Percentiles rank a stretch among this genome's conserved stretches.
Conservation (phyloP, 2,797 vertebrate species). For the Helostoma temminkii region DNA sequence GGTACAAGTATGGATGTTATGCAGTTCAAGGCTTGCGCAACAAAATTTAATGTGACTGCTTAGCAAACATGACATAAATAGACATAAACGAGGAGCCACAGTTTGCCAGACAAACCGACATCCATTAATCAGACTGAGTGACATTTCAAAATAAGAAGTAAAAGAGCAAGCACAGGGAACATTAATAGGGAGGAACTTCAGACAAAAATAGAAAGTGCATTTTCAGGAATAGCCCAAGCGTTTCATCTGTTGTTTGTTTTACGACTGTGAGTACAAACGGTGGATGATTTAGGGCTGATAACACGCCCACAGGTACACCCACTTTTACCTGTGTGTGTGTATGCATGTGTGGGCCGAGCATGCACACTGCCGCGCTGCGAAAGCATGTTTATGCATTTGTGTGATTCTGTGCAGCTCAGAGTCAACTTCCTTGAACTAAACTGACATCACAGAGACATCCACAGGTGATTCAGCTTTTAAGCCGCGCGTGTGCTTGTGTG, state of each 20-base stretch:
- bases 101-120: neutral
- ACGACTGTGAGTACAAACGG: constrained; percentile 4
- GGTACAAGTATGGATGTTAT: constrained; percentile 19
- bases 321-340: constrained; percentile 9
- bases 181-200: constrained; percentile 10
- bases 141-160: constrained; percentile 41
- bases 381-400: neutral
- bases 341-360: neutral
- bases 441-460: constrained; percentile 27
- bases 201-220: constrained; percentile 23
- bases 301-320: constrained; percentile 9
- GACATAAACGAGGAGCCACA: neutral
- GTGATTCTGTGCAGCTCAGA: neutral
- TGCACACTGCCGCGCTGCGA: neutral
- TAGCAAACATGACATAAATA: neutral
- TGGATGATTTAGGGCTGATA: neutral
- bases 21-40: neutral
- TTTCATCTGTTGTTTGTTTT: constrained; percentile 41
- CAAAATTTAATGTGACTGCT: constrained; percentile 3
- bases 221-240: constrained; percentile 35
- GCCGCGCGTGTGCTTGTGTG: constrained; percentile 15
- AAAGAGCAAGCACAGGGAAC: constrained; percentile 6
- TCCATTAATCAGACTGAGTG: constrained; percentile 4
- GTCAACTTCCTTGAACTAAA: constrained; percentile 2
- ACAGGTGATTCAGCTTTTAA: constrained; percentile 42